Evolutionary conservation across 2,113 vertebrate genomes (phyloP).

Genomic region (Corydoras maculifer): DNA sequence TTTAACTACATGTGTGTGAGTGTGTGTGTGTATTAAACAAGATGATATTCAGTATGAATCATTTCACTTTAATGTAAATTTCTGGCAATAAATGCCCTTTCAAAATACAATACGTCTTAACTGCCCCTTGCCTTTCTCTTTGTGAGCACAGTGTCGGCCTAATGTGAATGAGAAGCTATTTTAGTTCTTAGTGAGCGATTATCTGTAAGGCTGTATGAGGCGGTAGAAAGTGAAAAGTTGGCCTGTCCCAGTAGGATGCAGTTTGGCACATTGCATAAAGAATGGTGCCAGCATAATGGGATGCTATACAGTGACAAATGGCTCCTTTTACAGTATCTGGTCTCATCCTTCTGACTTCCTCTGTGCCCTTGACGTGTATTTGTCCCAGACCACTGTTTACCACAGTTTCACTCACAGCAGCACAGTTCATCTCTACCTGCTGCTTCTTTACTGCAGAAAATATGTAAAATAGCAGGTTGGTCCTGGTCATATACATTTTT

Average conservation of each 20-base stretch:
- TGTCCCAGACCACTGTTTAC: conserved; percentile 41
- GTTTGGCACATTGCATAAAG: conserved; percentile 41
- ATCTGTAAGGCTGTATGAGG: conserved; percentile 41
- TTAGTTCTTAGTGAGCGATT: conserved; percentile 49
- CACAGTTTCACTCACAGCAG: conserved; percentile 47
- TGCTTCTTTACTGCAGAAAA: too few species aligned
- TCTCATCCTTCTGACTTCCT: conserved; percentile 55
- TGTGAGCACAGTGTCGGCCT: conserved; percentile 22
- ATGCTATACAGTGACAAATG: conserved; percentile 63
- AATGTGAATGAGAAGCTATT: conserved; percentile 27
- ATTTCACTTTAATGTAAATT: background rate
- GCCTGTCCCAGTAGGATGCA: conserved; percentile 36
- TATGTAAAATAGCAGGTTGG: too few species aligned
- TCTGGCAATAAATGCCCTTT: conserved; percentile 21
- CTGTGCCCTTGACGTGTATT: conserved; percentile 61
- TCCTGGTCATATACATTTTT: too few species aligned
- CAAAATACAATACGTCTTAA: conserved; percentile 18
- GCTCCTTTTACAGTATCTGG: conserved; percentile 53
- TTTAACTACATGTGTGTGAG: too few species aligned
- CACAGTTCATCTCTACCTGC: too few species aligned
- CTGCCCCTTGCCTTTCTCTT: conserved; percentile 1
- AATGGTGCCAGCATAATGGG: conserved; percentile 53
- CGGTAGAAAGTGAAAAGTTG: conserved; percentile 12
- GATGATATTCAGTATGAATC: background rate
- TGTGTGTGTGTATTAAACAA: too few species aligned